These are phyloP conservation scores for Nasonia oneida DNA, from an alignment of 2,888 invertebrate species.

Conservation along the genomic window DNA sequence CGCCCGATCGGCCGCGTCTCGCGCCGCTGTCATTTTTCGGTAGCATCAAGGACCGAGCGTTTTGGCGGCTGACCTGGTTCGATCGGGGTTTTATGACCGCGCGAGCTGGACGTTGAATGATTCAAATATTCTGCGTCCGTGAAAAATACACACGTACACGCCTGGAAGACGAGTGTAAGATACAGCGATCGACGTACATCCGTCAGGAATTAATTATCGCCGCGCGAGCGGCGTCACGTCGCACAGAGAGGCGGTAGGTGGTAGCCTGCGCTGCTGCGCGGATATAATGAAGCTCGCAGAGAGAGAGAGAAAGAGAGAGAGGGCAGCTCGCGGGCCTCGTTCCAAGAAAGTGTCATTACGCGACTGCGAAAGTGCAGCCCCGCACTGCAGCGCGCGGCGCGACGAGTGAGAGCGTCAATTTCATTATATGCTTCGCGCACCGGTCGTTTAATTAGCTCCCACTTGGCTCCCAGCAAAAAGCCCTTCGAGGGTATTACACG, in stretches of 20 bases:
- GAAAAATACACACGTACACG: neutral
- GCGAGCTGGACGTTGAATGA: neutral
- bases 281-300: constrained; percentile 23
- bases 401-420: neutral
- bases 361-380: constrained; percentile 30
- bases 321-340: constrained; percentile 3
- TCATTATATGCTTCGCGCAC: neutral
- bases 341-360: constrained; percentile 49
- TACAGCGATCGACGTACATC: neutral
- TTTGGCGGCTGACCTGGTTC: constrained; percentile 31
- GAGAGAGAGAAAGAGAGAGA: too few species aligned
- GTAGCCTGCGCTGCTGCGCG: neutral
- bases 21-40: neutral
- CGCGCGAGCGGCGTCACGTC: neutral
- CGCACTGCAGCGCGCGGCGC: neutral
- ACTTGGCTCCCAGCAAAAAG: neutral
- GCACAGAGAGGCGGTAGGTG: neutral
- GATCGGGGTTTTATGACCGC: neutral
- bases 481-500: neutral
- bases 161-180: neutral
- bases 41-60: neutral
- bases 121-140: too few species aligned
- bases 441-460: constrained; percentile 27
- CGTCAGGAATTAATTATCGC: constrained; percentile 10
- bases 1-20: neutral